Evolutionary conservation across 2,113 vertebrate genomes (phyloP), one percentile per base, ranked within the genome.

Genomic region (Potamarius usumacintae): DNA sequence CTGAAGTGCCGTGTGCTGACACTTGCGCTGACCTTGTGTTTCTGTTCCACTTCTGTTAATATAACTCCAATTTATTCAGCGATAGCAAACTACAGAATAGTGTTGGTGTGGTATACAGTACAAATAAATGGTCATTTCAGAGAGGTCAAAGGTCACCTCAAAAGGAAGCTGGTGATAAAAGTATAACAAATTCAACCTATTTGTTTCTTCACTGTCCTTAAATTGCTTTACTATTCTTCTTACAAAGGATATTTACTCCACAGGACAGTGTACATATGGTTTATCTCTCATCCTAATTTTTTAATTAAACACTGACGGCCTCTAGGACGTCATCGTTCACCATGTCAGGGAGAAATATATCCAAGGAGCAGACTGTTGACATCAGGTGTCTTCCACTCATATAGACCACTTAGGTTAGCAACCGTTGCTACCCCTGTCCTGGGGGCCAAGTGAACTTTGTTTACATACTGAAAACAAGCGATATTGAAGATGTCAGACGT

Each of bases 261-360:
- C 15, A 42, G 72, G 69, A 11, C 62, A 62, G 53, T 12, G 83
- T 72, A 15, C 48, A 48, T 20, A 25, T 50, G 25, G 12, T 62
- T 76, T 50, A 27, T 58, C n/a, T 52, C 27, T 82, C 74, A n/a
- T 63, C 55, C 14, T 57, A 53, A 12, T 12, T 57, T 57, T 83
- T 83, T 85, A 88, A 87, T 89, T 85, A 89, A 78, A 89, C 88
- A 72, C 85, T 42, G 52, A 60, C 20, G 30, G 57, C 78, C 62
- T 85, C 57, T 42, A 63, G 79, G 80, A 77, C 9, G 34, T 86
- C 57, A 83, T 78, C 63, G 52, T 84, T 65, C 69, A 86, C 77
- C 83, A 69, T 50, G 85, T 69, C 89, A 60, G 22, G 53, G 52
- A 89, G 48, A 89, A 89, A 89, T 87, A 72, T 71, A 79, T 67